Conservation (phyloP, 2,888 invertebrate genomes). For the Adelphocoris suturalis region DNA sequence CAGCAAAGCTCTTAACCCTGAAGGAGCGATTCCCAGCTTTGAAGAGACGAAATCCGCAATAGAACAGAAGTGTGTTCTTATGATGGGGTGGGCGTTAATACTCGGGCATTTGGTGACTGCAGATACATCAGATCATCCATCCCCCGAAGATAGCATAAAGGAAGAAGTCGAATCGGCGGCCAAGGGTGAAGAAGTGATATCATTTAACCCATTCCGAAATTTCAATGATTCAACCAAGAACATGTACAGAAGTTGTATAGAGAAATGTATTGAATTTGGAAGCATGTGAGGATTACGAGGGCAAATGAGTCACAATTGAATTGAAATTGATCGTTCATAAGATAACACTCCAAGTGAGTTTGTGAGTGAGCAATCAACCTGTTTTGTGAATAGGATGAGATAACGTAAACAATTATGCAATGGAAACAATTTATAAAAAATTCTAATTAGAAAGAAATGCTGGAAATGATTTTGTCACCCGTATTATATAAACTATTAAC, state of each 20-base stretch:
- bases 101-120: not conserved
- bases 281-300: no score
- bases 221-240: not conserved
- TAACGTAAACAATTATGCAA: no score
- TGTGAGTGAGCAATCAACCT: no score
- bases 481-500: no score
- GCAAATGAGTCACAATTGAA: not conserved
- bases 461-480: no score
- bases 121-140: not conserved
- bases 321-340: not conserved
- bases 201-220: not conserved
- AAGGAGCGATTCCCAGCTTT: not conserved
- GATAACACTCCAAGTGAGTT: not conserved
- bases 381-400: no score
- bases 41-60: conserved; percentile 17
- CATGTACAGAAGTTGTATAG: not conserved
- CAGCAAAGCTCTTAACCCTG: not conserved
- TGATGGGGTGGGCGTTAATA: not conserved
- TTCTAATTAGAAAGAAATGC: no score
- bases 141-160: conserved; percentile 2
- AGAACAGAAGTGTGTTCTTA: not conserved
- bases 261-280: conserved; percentile 25
- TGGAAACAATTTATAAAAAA: no score
- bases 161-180: not conserved
- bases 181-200: not conserved